A percentile compares a stretch with the other conserved stretches of the same genome.
Conservation (phyloP, 2,113 vertebrate genomes). For the Puffinus mauretanicus region DNA sequence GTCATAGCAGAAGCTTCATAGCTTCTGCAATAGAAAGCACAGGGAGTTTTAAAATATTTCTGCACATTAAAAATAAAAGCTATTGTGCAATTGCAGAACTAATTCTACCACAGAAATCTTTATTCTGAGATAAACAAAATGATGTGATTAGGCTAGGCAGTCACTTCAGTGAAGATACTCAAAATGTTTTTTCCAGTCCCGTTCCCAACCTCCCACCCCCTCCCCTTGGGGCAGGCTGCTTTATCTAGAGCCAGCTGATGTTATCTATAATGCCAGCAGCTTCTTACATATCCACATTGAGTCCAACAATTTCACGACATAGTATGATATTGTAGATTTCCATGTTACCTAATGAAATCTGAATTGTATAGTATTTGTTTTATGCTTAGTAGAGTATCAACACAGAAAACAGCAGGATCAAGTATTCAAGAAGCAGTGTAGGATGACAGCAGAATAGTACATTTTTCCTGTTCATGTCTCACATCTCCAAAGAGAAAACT, state of each 20-base stretch:
- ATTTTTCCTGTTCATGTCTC: neutral
- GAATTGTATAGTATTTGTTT: neutral
- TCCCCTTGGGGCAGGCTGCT: neutral
- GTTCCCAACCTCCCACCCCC: neutral
- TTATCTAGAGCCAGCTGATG: conserved; percentile 43
- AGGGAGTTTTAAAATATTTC: neutral
- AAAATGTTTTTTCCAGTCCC: neutral
- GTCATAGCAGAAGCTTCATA: neutral
- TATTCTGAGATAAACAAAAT: neutral
- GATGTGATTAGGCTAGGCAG: neutral
- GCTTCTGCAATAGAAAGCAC: neutral
- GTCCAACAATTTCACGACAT: neutral
- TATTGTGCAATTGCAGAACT: neutral
- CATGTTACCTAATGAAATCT: neutral
- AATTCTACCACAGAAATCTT: neutral
- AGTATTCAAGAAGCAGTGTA: neutral
- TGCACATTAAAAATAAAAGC: neutral
- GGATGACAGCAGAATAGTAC: neutral
- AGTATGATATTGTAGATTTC: neutral
- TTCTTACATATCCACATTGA: neutral
- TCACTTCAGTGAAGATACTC: neutral
- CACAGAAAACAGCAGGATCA: neutral
- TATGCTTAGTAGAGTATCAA: neutral
- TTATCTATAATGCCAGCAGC: conserved; percentile 3
- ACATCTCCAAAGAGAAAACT: neutral